phyloP scores from a whole-genome alignment of 2,797 vertebrate genomes.

The Channallabes apus region DNA sequence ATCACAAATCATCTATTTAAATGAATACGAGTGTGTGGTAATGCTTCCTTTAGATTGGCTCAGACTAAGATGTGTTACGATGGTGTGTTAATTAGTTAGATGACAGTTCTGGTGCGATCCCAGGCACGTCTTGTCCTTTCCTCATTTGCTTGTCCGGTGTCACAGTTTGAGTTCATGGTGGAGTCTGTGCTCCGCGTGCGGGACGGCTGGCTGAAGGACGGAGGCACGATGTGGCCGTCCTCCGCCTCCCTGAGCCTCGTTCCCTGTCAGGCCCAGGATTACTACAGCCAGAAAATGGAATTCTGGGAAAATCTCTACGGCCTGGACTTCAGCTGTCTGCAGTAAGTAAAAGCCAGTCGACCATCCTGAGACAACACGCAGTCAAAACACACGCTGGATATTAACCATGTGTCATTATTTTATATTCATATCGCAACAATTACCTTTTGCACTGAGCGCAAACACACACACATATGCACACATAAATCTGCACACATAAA shows the following conservation, averaged over 20 bases:
- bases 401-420: background rate
- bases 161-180: slow-evolving; percentile 84
- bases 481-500: background rate
- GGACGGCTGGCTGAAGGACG: slow-evolving; percentile 76
- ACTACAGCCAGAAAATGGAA: slow-evolving; percentile 76
- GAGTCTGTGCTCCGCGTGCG: slow-evolving; percentile 77
- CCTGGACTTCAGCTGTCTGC: slow-evolving; percentile 79
- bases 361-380: background rate
- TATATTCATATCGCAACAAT: background rate
- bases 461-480: background rate
- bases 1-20: background rate
- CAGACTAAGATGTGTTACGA: background rate
- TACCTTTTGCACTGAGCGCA: background rate
- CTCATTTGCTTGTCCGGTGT: background rate
- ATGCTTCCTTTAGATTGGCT: background rate
- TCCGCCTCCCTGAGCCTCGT: slow-evolving; percentile 74
- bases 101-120: background rate
- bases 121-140: background rate
- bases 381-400: background rate
- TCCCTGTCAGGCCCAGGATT: slow-evolving; percentile 76
- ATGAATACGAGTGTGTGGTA: background rate
- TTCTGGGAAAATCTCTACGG: slow-evolving; percentile 81
- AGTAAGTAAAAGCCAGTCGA: slow-evolving; percentile 61
- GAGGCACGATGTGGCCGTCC: slow-evolving; percentile 78
- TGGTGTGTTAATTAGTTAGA: background rate